phyloP scores from a whole-genome alignment of 2,888 invertebrate species.

The Trachelus iudaicus region DNA sequence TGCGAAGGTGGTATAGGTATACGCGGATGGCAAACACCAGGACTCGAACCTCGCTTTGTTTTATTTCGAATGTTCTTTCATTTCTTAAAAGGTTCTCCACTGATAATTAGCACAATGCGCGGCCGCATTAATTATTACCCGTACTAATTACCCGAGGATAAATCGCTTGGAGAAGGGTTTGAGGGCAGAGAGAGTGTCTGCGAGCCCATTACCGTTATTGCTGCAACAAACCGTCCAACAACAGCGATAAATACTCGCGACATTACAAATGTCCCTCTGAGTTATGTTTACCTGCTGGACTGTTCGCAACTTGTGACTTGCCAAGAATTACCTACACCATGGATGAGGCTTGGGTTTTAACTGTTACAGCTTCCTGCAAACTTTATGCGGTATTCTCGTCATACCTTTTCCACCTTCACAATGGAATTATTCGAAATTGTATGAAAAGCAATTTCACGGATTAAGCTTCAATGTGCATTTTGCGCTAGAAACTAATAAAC shows the following conservation, averaged over 20 bases:
- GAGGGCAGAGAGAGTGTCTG: conserved; percentile 28
- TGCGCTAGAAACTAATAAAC: not conserved
- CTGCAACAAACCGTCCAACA: conserved; percentile 64
- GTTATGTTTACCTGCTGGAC: conserved; percentile 54
- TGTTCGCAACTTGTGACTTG: not conserved
- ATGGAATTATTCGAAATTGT: conserved; percentile 18
- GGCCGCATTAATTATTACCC: conserved; percentile 64
- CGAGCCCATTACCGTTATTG: conserved; percentile 64
- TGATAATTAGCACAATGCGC: conserved; percentile 66
- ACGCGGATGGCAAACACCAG: conserved; percentile 25
- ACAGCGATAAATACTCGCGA: conserved; percentile 59
- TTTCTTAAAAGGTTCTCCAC: conserved; percentile 65
- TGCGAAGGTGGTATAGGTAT: conserved; percentile 16
- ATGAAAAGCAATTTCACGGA: not conserved
- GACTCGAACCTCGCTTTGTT: conserved; percentile 45
- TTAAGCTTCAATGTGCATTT: not conserved
- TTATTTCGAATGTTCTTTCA: conserved; percentile 66
- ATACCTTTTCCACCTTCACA: not conserved
- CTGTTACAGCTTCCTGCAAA: not conserved
- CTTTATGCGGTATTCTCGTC: not conserved
- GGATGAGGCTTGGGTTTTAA: not conserved
- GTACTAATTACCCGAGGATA: conserved; percentile 65
- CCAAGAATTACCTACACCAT: not conserved
- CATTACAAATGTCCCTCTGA: conserved; percentile 56
- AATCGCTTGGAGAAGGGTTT: conserved; percentile 51